These are phyloP conservation scores for Dryadula phaetusa DNA, from an alignment of 2,888 invertebrate species.

Conservation along the genomic window DNA sequence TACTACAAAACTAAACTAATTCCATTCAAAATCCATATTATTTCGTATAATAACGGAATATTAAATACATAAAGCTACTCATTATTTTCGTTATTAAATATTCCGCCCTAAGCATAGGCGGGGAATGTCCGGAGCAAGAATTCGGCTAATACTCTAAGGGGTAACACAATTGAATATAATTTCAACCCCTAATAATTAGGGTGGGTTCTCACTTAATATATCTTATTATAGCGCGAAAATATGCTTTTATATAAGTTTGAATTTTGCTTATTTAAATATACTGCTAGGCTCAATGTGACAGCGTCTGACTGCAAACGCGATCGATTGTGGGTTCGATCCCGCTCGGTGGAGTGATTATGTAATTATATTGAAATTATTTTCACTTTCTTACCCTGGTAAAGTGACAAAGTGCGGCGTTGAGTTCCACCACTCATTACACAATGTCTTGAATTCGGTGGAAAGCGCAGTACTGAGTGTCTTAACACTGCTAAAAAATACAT, in stretches of 20 bases:
- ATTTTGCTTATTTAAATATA: neutral
- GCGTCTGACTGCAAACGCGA: no score
- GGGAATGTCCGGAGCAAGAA: slow-evolving; percentile 36
- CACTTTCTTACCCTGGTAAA: no score
- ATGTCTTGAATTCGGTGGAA: no score
- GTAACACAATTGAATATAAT: slow-evolving; percentile 37
- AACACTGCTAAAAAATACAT: no score
- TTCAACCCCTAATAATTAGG: slow-evolving; percentile 26
- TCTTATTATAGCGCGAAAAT: neutral
- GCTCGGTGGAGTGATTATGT: no score
- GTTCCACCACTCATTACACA: no score
- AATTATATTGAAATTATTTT: no score
- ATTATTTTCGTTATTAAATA: slow-evolving; percentile 35
- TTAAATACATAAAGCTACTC: slow-evolving; percentile 30
- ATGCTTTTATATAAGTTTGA: neutral
- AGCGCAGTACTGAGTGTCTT: no score
- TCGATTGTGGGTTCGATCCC: no score
- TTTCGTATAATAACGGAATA: slow-evolving; percentile 13
- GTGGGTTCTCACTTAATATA: neutral
- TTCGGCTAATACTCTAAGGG: slow-evolving; percentile 35
- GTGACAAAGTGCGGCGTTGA: no score
- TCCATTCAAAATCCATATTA: slow-evolving; percentile 4
- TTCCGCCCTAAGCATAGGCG: slow-evolving; percentile 29
- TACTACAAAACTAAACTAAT: slow-evolving; percentile 9
- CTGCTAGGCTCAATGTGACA: no score